These are phyloP conservation scores for Ptiloglossa arizonensis DNA, from an alignment of 1,140 invertebrate species.

Conservation along the genomic window DNA sequence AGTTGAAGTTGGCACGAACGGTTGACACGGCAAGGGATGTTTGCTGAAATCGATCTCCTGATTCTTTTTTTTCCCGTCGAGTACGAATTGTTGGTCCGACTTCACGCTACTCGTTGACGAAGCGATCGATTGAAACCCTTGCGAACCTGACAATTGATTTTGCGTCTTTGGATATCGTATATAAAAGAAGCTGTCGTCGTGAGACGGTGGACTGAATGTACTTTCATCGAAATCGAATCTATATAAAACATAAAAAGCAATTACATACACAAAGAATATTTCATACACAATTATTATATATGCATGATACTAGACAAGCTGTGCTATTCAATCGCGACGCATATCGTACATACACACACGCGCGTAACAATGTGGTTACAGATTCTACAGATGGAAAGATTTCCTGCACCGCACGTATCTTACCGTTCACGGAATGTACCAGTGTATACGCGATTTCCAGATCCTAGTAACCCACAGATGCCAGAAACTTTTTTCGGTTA, in stretches of 20 bases:
- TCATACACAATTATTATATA: too few relatives aligned
- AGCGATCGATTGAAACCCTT: conserved; percentile 70
- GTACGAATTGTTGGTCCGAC: conserved; percentile 39
- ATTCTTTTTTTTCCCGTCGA: conserved; percentile 63
- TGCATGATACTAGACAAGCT: too few relatives aligned
- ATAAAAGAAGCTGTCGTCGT: conserved; percentile 88
- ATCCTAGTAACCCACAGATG: background rate
- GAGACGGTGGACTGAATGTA: conserved; percentile 86
- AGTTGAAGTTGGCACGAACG: conserved; percentile 79
- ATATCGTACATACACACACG: too few relatives aligned
- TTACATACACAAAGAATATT: too few relatives aligned
- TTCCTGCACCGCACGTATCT: background rate
- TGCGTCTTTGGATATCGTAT: conserved; percentile 83
- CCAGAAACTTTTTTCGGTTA: background rate
- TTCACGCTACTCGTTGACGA: conserved; percentile 60
- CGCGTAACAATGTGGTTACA: too few relatives aligned
- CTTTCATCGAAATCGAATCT: conserved; percentile 87
- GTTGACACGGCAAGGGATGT: conserved; percentile 86
- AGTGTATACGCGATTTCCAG: conserved; percentile 6
- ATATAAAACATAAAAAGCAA: conserved; percentile 69
- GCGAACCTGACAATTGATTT: conserved; percentile 47
- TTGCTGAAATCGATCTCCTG: conserved; percentile 84
- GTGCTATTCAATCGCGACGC: too few relatives aligned
- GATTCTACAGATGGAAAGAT: background rate
- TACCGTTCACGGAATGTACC: background rate